Percentiles rank a stretch among this genome's conserved stretches.
Evolutionary conservation across 2,113 vertebrate genomes (phyloP).

Genomic region (Blennius ocellaris): DNA sequence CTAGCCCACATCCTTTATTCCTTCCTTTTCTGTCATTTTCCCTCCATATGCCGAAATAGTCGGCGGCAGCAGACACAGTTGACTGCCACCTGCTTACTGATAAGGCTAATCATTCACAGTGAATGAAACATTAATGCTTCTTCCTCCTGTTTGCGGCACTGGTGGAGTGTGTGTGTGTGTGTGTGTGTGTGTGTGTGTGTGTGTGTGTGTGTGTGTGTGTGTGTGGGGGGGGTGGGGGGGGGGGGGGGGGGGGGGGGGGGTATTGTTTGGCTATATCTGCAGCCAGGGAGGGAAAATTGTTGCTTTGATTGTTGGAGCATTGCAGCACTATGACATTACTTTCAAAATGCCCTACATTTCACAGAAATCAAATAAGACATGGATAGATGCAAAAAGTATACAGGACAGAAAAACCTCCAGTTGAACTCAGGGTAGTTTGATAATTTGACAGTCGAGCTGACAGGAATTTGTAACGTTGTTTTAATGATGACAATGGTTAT

Average conservation of each 20-base stretch:
- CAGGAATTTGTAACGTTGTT: slow-evolving; percentile 1
- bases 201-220: too few relatives aligned
- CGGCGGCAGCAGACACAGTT: slow-evolving; percentile 20
- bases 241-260: not conserved
- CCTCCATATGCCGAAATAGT: not conserved
- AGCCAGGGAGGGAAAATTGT: slow-evolving; percentile 8
- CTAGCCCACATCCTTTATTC: not conserved
- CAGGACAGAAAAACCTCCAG: slow-evolving; percentile 1
- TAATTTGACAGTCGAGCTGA: slow-evolving; percentile 19
- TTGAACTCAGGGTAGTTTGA: slow-evolving; percentile 10
- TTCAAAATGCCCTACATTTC: slow-evolving; percentile 26
- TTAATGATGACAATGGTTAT: not conserved
- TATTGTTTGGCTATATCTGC: not conserved
- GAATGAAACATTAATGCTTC: slow-evolving; percentile 25
- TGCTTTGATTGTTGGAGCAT: slow-evolving; percentile 12
- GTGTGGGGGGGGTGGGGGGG: too few relatives aligned
- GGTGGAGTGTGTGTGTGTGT: too few relatives aligned
- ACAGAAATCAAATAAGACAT: slow-evolving; percentile 13
- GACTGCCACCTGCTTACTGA: slow-evolving; percentile 39
- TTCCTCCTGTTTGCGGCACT: not conserved
- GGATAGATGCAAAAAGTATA: slow-evolving; percentile 17
- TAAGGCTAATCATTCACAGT: slow-evolving; percentile 28
- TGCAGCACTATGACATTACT: slow-evolving; percentile 11
- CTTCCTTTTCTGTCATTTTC: not conserved
- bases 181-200: too few relatives aligned